Evolutionary conservation across 2,113 vertebrate species (phyloP).

Genomic region (Strigops habroptila): DNA sequence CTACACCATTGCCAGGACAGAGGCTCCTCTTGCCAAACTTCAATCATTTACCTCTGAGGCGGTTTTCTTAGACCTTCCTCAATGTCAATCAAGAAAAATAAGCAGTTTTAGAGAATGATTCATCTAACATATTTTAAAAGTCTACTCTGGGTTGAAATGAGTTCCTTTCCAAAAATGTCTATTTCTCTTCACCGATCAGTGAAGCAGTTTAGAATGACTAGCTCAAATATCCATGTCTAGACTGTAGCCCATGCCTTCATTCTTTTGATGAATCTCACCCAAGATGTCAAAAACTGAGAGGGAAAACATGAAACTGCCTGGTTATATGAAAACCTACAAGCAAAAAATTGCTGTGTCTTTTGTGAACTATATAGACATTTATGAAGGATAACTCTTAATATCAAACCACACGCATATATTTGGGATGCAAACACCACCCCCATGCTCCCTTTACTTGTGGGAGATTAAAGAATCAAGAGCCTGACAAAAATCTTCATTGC

Average conservation of each 20-base stretch:
- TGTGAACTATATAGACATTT: neutral
- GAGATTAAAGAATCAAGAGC: neutral
- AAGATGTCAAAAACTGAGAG: neutral
- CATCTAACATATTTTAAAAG: neutral
- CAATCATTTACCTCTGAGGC: neutral
- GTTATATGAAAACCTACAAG: neutral
- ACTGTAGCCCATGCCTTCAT: neutral
- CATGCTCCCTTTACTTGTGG: neutral
- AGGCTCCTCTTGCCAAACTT: neutral
- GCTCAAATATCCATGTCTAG: constrained; percentile 30
- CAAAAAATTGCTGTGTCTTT: fast-evolving
- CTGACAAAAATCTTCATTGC: neutral
- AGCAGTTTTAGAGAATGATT: neutral
- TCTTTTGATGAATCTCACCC: neutral
- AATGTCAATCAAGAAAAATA: constrained; percentile 10
- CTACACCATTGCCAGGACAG: neutral
- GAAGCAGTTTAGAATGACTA: neutral
- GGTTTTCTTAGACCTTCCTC: neutral
- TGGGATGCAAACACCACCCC: fast-evolving
- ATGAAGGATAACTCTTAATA: neutral
- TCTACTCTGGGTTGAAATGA: neutral
- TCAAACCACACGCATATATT: neutral
- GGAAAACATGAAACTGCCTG: neutral
- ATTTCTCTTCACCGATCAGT: neutral
- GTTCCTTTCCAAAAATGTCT: neutral